Evolutionary conservation across 2,888 invertebrate genomes (phyloP), one percentile per base, ranked within the genome.

Genomic region (Glaucopsyche alexis): DNA sequence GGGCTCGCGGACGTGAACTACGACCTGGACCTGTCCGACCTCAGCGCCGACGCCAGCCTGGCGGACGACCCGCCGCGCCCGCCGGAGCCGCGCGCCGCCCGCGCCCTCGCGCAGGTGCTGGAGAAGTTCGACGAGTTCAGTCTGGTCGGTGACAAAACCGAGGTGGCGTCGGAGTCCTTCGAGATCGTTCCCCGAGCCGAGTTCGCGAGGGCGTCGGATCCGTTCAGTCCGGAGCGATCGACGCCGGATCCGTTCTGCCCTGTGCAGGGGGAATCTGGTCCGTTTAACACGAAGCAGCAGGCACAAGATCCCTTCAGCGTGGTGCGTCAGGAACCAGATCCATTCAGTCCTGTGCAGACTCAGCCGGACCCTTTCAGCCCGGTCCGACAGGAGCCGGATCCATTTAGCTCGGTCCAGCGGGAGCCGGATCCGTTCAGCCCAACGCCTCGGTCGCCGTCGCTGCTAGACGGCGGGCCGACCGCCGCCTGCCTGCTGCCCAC

Each of bases 11-110:
- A 95, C 80, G 94, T 96, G 14, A 96, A 96, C 83, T 96, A 96
- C 77, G 96, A 96, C 78, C 96, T 96, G 73, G 96, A 96, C 84
- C 88, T 96, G 74, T 96, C 96, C 4, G 96, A 96, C 84, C 88
- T 95, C 60, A 96, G 96, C 79, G 95, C 94, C 0, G 96, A 96
- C 9, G 96, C 96, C 80, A 96, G 96, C 78, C 89, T 94, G 40
- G 94, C 95, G 0, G 96, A 96, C 8, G 92, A 91, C 47, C 87
- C 89, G 13, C 93, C 84, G 0, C 11, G 96, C 96, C 81, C 96
- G 95, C 78, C 89, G 94, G 40, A 94, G 95, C 0, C 96, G 96
- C 8, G 91, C 91, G 42, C 87, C 88, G 14, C 93, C 83, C 75
- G 85, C 86, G 74, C 77, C 84, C 29, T 60, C 29, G 60, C 60